Conservation (phyloP, 2,888 invertebrate species). For the Nemotelus pantherinus region DNA sequence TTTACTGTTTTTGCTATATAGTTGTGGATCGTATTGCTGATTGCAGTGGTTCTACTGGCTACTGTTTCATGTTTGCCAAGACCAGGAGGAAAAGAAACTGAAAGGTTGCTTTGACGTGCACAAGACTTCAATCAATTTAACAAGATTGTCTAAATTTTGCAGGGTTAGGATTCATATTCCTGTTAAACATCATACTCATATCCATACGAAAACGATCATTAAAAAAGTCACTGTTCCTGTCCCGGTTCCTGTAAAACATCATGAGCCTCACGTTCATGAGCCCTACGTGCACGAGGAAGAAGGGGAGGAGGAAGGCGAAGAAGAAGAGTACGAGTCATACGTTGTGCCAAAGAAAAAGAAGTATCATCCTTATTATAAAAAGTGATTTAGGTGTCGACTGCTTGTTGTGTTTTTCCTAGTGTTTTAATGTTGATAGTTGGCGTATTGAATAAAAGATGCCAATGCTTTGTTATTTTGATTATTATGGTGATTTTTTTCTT, state of each 20-base stretch:
- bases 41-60: background rate
- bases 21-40: constrained; percentile 1
- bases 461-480: too few relatives aligned
- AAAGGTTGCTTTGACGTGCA: too few relatives aligned
- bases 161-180: constrained; percentile 64
- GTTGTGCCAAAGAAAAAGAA: constrained; percentile 44
- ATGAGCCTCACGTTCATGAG: constrained; percentile 58
- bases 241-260: constrained; percentile 61
- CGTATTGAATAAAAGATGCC: too few relatives aligned
- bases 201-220: constrained; percentile 64
- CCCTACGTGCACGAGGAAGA: constrained; percentile 58
- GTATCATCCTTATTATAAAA: constrained; percentile 18
- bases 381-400: background rate
- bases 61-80: constrained; percentile 13
- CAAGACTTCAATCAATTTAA: background rate
- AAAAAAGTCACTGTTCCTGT: constrained; percentile 64
- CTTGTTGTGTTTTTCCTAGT: too few relatives aligned
- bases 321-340: constrained; percentile 62
- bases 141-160: constrained; percentile 5
- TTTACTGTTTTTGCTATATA: background rate
- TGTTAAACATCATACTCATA: constrained; percentile 65
- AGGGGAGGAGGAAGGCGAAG: constrained; percentile 57
- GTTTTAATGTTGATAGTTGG: too few relatives aligned
- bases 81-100: background rate
- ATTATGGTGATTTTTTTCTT: too few relatives aligned